Evolutionary conservation across 2,113 vertebrate genomes (phyloP), one percentile per base, ranked within the genome.

Genomic region (Callocephalon fimbriatum): DNA sequence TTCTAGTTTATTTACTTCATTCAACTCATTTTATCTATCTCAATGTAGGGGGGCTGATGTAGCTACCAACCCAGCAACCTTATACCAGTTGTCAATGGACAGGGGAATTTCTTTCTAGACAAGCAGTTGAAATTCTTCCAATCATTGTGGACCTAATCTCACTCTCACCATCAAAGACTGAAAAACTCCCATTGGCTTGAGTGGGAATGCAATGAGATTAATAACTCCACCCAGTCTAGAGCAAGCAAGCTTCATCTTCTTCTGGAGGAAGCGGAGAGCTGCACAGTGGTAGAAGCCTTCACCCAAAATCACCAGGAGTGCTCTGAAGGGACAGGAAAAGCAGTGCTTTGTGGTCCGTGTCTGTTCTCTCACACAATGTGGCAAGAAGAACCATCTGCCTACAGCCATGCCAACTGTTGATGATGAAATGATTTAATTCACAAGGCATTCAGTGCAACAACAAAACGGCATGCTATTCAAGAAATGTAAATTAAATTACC

Each of bases 401-500:
- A 1, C 88, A 93, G 90, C 82, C 77, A 65, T 8, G 7, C 75
- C 10, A 23, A 1, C 65, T 93, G 47, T 44, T 40, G 67, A 44
- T 1, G 3, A 17, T 72, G 61, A 92, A 70, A 86, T 84, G 4
- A 94, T 86, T 95, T 80, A 70, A 92, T 90, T 88, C 86, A 74
- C 26, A 5, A 84, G 31, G 9, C 75, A 44, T 40, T 70, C 1
- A 0, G 47, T 77, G 75, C 53, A 76, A 79, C 58, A 88, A 86
- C 75, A 86, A 95, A 92, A 90, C 56, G 51, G n/a, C 86, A 88
- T 54, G 68, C 61, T 23, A 74, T 77, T 93, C 2, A 4, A 75
- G 92, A 93, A 56, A 94, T 75, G 86, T n/a, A 93, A 97, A 97
- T 96, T 75, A 72, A 88, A 96, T 97, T 93, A 94, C 63, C 80